Evolutionary conservation across 2,113 vertebrate genomes (phyloP), one percentile per base, ranked within the genome.

Genomic region (Macroglossus sobrinus): DNA sequence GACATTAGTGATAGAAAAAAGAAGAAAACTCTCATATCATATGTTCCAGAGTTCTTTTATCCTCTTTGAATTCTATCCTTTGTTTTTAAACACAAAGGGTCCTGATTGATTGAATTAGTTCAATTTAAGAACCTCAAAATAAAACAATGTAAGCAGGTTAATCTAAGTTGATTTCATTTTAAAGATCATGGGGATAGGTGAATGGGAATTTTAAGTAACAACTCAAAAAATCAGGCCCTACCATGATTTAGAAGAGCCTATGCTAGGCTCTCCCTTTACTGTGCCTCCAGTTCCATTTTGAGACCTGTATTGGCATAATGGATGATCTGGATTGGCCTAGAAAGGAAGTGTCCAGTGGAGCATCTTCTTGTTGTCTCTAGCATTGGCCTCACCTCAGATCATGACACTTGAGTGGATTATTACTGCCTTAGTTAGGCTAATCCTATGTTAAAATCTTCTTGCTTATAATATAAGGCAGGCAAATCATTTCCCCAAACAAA

Each of bases 41-140:
- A 38, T 84, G 5, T 43, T 38, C 68, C 85, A 40, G n/a, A 45
- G 19, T 12, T 55, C 69, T 71, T 38, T 68, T 76, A 8, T 22
- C 24, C 76, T 66, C 45, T 63, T 84, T 79, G 50, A 96, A 89
- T 66, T 94, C 53, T 76, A 5, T 82, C 40, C 61, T 91, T 97
- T 94, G 38, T 87, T 33, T 84, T 96, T 61, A 80, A 80, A 71
- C 40, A 88, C 61, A 86, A 63, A 89, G 43, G 78, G 11, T 50
- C 38, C n/a, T 85, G 76, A 10, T 88, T 47, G n/a, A 61, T 63
- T 75, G 57, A 93, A 57, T 21, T 81, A 68, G 53, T 92, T 75
- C 28, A 38, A 38, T 94, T 96, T 88, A 53, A 91, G 55, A 61
- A 11, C 55, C 81, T 9, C 61, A 47, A 64, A 45, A 28, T 45